These are phyloP conservation scores for Podarcis raffonei DNA, from an alignment of 2,113 vertebrate genomes.

Conservation along the genomic window DNA sequence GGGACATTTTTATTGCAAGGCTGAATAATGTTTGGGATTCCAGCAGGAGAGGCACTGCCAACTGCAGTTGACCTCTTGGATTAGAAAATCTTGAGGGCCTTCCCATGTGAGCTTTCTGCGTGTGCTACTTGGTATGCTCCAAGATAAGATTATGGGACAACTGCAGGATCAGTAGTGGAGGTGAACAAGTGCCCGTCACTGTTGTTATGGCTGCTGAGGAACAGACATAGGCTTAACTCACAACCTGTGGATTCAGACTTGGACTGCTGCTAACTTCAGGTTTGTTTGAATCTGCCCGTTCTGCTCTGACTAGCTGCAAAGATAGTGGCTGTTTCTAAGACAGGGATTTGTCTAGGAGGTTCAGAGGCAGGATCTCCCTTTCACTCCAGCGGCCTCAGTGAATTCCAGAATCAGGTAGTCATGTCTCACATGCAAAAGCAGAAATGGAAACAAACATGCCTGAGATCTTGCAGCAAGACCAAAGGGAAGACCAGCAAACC, in stretches of 20 bases:
- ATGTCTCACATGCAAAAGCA: constrained; percentile 52
- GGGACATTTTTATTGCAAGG: neutral
- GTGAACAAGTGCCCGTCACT: neutral
- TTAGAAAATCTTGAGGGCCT: neutral
- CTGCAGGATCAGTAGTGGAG: neutral
- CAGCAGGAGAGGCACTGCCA: neutral
- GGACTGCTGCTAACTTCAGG: neutral
- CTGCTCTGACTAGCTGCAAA: neutral
- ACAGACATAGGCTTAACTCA: neutral
- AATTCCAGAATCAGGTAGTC: constrained; percentile 23
- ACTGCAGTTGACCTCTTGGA: neutral
- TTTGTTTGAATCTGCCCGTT: constrained; percentile 18
- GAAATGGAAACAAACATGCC: constrained; percentile 55
- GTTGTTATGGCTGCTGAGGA: neutral
- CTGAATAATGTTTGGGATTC: neutral
- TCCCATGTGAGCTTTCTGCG: neutral
- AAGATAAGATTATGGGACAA: neutral
- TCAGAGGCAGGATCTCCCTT: neutral
- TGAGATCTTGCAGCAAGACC: constrained; percentile 49
- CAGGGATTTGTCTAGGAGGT: neutral
- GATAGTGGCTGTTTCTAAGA: neutral
- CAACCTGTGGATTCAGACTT: neutral
- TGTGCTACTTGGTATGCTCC: neutral
- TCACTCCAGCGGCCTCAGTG: neutral
- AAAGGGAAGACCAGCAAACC: constrained; percentile 47